These are phyloP conservation scores for Proisotoma minuta DNA, from an alignment of 2,888 invertebrate genomes.

Conservation along the genomic window DNA sequence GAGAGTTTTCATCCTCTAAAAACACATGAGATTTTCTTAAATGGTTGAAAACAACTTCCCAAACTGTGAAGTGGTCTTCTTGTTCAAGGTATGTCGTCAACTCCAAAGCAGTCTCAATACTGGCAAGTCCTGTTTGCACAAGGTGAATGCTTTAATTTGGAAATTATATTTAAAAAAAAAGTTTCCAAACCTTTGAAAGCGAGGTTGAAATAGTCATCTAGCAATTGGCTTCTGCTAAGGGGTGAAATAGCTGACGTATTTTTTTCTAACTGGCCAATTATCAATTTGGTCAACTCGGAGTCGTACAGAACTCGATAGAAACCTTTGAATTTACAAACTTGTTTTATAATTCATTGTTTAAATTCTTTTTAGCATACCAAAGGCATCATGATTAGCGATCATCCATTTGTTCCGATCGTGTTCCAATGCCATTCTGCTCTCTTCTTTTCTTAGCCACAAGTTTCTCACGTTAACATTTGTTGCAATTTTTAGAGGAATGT, in stretches of 20 bases:
- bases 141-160: too few species aligned
- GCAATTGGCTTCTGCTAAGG: constrained; percentile 8
- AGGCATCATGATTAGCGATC: constrained; percentile 11
- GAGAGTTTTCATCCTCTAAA: too few species aligned
- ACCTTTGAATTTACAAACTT: too few species aligned
- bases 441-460: too few species aligned
- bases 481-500: too few species aligned
- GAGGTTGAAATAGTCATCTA: constrained; percentile 17
- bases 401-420: constrained; percentile 17
- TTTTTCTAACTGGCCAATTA: constrained; percentile 5
- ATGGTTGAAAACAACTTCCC: background rate
- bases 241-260: constrained; percentile 4
- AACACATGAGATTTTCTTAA: too few species aligned
- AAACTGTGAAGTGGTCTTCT: background rate
- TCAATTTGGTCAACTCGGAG: background rate
- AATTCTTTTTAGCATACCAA: too few species aligned
- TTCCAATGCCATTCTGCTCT: too few species aligned
- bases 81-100: background rate
- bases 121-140: background rate
- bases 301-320: constrained; percentile 15
- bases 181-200: constrained; percentile 14
- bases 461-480: too few species aligned
- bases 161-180: too few species aligned
- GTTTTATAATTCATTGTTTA: too few species aligned
- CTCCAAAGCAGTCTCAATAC: background rate